phyloP scores from a whole-genome alignment of 2,888 invertebrate species.

The Helicoverpa assulta region DNA sequence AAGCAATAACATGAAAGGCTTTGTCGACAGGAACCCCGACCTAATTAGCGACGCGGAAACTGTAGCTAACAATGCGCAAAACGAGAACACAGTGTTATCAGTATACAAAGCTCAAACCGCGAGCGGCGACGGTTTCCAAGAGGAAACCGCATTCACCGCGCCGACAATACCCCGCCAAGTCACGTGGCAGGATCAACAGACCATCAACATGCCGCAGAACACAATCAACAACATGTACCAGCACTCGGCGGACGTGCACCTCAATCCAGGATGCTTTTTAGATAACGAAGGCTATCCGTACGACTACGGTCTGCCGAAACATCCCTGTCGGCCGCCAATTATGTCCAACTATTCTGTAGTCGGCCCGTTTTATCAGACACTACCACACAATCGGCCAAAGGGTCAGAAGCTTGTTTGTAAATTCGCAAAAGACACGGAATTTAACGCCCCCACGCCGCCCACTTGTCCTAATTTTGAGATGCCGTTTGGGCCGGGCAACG shows the following conservation, averaged over 20 bases:
- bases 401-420: conserved; percentile 88
- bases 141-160: conserved; percentile 84
- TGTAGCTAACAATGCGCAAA: conserved; percentile 86
- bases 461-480: conserved; percentile 84
- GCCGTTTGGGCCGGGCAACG: conserved; percentile 86
- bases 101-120: conserved; percentile 84
- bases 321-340: conserved; percentile 86
- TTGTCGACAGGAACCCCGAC: conserved; percentile 94
- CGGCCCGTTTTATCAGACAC: conserved; percentile 92
- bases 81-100: conserved; percentile 85
- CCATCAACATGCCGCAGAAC: conserved; percentile 89
- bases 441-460: conserved; percentile 78
- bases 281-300: conserved; percentile 95
- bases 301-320: conserved; percentile 94
- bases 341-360: conserved; percentile 85
- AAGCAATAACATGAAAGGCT: conserved; percentile 87
- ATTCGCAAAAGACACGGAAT: conserved; percentile 87
- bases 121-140: conserved; percentile 81
- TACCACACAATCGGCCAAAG: conserved; percentile 93
- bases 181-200: conserved; percentile 89
- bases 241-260: conserved; percentile 93
- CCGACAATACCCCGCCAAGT: conserved; percentile 87
- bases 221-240: conserved; percentile 89
- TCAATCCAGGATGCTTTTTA: conserved; percentile 94
- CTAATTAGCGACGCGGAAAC: conserved; percentile 94